phyloP scores from a whole-genome alignment of 1,140 invertebrate species.

The Calosoma granatense region DNA sequence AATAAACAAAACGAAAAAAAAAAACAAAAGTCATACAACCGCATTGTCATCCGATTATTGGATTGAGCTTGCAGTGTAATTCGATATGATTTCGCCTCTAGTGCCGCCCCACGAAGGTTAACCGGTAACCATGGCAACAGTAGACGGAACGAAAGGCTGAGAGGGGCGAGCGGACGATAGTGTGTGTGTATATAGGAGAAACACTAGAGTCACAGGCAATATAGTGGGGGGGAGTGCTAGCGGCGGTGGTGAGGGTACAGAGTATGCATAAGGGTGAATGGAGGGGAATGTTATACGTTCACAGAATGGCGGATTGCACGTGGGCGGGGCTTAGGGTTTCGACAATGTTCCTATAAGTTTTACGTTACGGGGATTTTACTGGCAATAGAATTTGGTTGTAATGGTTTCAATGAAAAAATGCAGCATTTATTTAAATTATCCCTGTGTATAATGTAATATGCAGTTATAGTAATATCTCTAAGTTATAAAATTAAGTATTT shows the following conservation, averaged over 20 bases:
- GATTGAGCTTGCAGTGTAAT: not conserved
- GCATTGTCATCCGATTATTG: not conserved
- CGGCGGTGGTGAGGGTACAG: not conserved
- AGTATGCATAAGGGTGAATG: not conserved
- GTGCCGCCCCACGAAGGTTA: not conserved
- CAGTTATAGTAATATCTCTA: not conserved
- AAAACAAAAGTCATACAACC: not conserved
- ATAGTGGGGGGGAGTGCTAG: too few species aligned
- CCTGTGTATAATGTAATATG: not conserved
- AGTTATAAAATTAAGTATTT: not conserved
- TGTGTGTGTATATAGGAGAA: too few species aligned
- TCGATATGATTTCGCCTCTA: not conserved
- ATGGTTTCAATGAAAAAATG: not conserved
- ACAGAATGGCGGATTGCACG: not conserved
- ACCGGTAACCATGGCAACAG: not conserved
- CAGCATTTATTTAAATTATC: not conserved
- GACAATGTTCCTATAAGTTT: not conserved
- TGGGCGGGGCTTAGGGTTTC: not conserved
- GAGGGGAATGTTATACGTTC: not conserved
- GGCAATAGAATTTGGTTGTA: not conserved
- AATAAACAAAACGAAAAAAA: not conserved
- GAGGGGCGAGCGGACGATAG: not conserved
- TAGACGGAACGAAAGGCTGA: not conserved
- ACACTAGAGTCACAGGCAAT: too few species aligned
- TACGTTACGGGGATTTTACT: not conserved